Evolutionary conservation across 2,888 invertebrate species (phyloP), one percentile per base, ranked within the genome.

Genomic region (Formica aserva): DNA sequence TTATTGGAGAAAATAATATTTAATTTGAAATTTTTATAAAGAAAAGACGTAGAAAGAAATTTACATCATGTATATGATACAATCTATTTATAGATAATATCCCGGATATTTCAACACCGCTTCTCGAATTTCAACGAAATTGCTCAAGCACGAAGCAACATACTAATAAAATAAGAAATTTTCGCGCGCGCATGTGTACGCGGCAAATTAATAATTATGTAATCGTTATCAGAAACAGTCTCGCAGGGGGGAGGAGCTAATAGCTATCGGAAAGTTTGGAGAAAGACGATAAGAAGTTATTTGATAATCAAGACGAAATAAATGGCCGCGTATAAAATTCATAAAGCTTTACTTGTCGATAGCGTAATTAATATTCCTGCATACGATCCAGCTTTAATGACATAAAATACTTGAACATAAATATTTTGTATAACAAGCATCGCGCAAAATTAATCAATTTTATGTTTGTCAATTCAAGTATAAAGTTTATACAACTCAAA

Each of bases 231-330:
- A 41, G 3, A 18, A 52, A n/a, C 11, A 63, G 8, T 11, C n/a
- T 22, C 11, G 22, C 35, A 15, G 32, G 32, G 32, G 32, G 4
- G 4, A 32, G 32, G 32, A 3, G 35, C 22, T 26, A 60, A 45
- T 22, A 13, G 18, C 55, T 60, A 41, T 60, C 57, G 38, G 18
- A 35, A 45, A 62, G 32, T 26, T 57, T 48, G n/a, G 35, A 71
- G 78, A 78, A 62, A 71, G 18, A 5, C 6, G 87, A 89, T 86
- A 71, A 87, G 11, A 13, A 2, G 18, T 1, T 75, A 57, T 84
- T 82, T 83, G 60, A 69, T 52, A 84, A 78, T 29, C 67, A 29
- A 52, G 5, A 13, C 55, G 9, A 55, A 41, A 55, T 38, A 22
- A 18, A 60, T 66, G 63, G 22, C 38, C 45, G 18, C n/a, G 32